Base-by-base conservation (phyloP, 2,888 invertebrate genomes). In the Lasioglossum pauxillum region DNA sequence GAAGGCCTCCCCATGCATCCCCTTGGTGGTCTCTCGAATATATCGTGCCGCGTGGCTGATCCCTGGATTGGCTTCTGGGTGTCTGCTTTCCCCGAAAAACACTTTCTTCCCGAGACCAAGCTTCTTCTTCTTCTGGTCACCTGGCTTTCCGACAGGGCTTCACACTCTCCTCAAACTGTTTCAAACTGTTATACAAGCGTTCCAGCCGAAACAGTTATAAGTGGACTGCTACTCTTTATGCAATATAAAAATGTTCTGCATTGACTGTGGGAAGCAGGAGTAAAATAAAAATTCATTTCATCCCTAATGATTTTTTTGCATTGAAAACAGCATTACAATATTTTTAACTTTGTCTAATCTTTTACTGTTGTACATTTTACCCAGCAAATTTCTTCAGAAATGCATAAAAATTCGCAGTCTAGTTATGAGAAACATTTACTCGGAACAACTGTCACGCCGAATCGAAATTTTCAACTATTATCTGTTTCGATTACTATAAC, bases 41-140 rank as follows among this genome's bases (percentile, higher is more conserved):
- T 87, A 84, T 88, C 81, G 81, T 84, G 82, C 82, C 88, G 88
- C 83, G 85, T 80, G 90, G 91, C 89, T 88, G 88, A 87, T 88
- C 85, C 83, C 80, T 90, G 82, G 88, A 86, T 82, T 91, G 89
- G 91, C 90, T 91, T 91, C 82, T 90, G 85, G 83, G 87, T 91
- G 90, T 90, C 87, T 72, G 91, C 91, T 90, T 90, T 76, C 44
- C 75, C 80, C 72, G 41, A 74, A 49, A 82, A 84, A 78, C 75
- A 80, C 64, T 72, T n/a, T 44, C 14, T 74, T 83, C 23, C 46
- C n/a, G 8, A 35, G 53, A 73, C 71, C 71, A 12, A 41, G 41
- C 71, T 69, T 69, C 38, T 31, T 16, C 46, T 46, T 46, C 46
- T 46, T 53, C 35, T 44, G n/a, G n/a, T 71, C 73, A 44, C 46